Evolutionary conservation across 2,113 vertebrate genomes (phyloP), one percentile per base, ranked within the genome.

Genomic region (Notothenia coriiceps): DNA sequence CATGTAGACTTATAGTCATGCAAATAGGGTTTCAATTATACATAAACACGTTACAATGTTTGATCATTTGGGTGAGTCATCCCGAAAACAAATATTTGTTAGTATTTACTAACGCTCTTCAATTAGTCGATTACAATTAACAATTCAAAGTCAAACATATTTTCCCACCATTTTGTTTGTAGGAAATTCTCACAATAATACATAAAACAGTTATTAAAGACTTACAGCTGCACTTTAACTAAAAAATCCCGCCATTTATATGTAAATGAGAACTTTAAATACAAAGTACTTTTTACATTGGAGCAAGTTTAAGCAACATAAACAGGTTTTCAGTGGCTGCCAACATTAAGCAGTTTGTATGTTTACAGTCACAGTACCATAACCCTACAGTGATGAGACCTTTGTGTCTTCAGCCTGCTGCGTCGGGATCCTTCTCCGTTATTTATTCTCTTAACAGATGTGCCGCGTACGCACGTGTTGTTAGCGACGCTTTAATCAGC

Each of bases 401-500:
- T 40, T 29, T 40, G 35, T 40, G 35, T 40, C 22, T 1, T 15
- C 14, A 33, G 11, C 62, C 59, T 52, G 62, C 52, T 8, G 1
- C 8, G 5, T 55, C 49, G 22, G 67, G 18, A 61, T 35, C 49
- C 65, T 50, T 56, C 43, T 22, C 29, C 14, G 3, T 82, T 79
- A 50, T 51, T 25, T 62, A 44, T 60, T 63, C 70, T 49, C 46
- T 59, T 40, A 56, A 63, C 85, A 83, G 84, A 80, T 76, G 74
- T 62, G 33, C 51, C n/a, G 2, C 40, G 65, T 51, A 62, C 25
- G 2, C 73, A 68, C 56, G 43, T 50, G 79, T 62, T 78, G 77
- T 77, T 81, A 69, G 61, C 46, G 10, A 11, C 14, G 3, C 79
- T 71, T 83, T 86, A 82, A 86, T 89, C 80, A 44, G 82, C 43